Evolutionary conservation across 2,888 invertebrate species (phyloP).

Genomic region (Hirtodrosophila alboralis): DNA sequence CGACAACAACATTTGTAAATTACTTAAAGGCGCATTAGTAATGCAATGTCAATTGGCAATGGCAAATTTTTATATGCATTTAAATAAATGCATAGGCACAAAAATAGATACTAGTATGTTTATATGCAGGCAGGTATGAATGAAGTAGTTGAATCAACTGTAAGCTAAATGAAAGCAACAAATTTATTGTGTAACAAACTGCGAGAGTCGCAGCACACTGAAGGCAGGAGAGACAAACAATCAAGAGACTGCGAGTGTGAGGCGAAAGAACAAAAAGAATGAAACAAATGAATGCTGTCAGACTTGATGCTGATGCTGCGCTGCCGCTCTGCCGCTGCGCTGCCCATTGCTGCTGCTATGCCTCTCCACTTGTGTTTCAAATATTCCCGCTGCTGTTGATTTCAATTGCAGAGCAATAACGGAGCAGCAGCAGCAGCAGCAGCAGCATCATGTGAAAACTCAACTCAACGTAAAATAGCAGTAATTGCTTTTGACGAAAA

Average conservation of each 20-base stretch:
- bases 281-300: conserved; percentile 57
- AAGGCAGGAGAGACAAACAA: conserved; percentile 40
- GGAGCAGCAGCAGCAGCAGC: conserved; percentile 39
- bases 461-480: conserved; percentile 72
- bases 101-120: background rate
- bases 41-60: conserved; percentile 39
- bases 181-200: conserved; percentile 73
- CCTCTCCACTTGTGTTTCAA: too few relatives aligned
- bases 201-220: conserved; percentile 49
- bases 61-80: conserved; percentile 18
- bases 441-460: conserved; percentile 49
- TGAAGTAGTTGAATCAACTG: conserved; percentile 41
- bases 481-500: conserved; percentile 72
- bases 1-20: conserved; percentile 25
- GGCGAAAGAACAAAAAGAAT: conserved; percentile 53
- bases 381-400: conserved; percentile 53
- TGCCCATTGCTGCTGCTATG: conserved; percentile 19
- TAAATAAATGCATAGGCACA: conserved; percentile 8
- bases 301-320: conserved; percentile 20
- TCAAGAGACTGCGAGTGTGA: conserved; percentile 28
- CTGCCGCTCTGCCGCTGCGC: too few relatives aligned
- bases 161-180: conserved; percentile 56
- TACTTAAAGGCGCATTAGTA: conserved; percentile 45
- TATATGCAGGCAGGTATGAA: conserved; percentile 17
- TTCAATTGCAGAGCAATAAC: conserved; percentile 77